Evolutionary conservation across 2,113 vertebrate species (phyloP), one percentile per base, ranked within the genome.

Genomic region (Empidonax alnorum): DNA sequence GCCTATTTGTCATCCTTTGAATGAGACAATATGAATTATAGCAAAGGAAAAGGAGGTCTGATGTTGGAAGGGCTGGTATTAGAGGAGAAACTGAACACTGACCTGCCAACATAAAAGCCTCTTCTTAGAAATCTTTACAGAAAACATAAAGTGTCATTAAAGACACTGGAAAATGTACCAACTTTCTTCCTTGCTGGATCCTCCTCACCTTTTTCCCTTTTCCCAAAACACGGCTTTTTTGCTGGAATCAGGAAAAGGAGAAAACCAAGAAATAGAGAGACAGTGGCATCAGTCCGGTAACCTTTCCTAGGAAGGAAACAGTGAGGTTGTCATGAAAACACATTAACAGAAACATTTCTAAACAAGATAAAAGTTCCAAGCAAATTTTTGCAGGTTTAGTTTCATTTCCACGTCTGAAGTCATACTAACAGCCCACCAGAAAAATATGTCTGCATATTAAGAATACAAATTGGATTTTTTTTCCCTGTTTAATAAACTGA

Each of bases 201-300:
- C 18, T 74, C 62, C 96, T 98, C 76, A 99, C 99, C 98, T 85
- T 97, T 92, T 50, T 73, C 94, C 71, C 75, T 96, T 83, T 95
- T 98, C 58, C 97, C 94, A 94, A 98, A 98, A 62, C 97, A 96
- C 14, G 98, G 99, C 56, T 98, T 99, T 91, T 98, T 98, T 21
- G 99, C 98, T 49, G 99, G 99, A 77, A 99, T 99, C 93, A 99
- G 98, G 97, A 99, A 99, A 95, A 99, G 99, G 73, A 99, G 98
- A 97, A 99, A 99, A 12, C 99, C 99, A 14, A 99, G 98, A 75
- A 99, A 98, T 62, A 99, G 97, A 4, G 99, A 99, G 53, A 99
- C 99, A 0, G 99, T 99, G n/a, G 99, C 99, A 12, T 99, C 99
- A 0, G 99, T 99, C 84, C 99, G 98, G 95, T 99, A 99, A 63